Percentiles rank a stretch among this genome's conserved stretches.
Evolutionary conservation across 2,113 vertebrate species (phyloP).

Genomic region (Oryzias woworae): DNA sequence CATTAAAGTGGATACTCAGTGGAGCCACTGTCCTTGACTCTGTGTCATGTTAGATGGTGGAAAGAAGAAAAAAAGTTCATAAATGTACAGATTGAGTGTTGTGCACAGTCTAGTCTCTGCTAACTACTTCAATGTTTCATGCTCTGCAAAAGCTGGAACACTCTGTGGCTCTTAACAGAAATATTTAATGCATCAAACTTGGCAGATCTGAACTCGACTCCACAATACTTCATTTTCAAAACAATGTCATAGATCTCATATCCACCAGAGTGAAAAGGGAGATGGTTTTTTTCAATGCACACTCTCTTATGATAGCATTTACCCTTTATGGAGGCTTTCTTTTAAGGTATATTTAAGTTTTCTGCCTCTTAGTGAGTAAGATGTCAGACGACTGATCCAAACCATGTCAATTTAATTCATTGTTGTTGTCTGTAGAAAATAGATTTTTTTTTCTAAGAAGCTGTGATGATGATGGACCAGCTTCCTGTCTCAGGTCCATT

Average conservation of each 20-base stretch:
- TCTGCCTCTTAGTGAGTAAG: no score
- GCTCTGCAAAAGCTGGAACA: not conserved
- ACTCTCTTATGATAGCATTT: not conserved
- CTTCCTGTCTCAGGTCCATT: no score
- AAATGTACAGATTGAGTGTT: slow-evolving; percentile 6
- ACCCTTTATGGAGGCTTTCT: no score
- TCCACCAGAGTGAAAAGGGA: not conserved
- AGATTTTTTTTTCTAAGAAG: no score
- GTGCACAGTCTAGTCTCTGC: not conserved
- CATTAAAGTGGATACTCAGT: slow-evolving; percentile 36
- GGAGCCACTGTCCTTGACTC: slow-evolving; percentile 12
- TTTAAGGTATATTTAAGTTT: no score
- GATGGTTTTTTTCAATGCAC: not conserved
- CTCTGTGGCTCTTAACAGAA: not conserved
- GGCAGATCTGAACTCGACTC: not conserved
- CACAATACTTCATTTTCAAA: slow-evolving; percentile 2
- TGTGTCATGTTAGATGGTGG: slow-evolving; percentile 13
- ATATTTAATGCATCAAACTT: not conserved
- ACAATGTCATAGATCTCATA: not conserved
- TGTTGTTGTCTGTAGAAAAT: no score
- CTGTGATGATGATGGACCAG: no score
- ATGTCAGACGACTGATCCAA: no score
- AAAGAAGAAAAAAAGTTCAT: slow-evolving; percentile 14
- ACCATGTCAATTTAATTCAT: no score
- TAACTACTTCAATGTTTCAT: slow-evolving; percentile 2